Conservation (phyloP, 2,797 vertebrate species). For the Poeciliopsis infans region DNA sequence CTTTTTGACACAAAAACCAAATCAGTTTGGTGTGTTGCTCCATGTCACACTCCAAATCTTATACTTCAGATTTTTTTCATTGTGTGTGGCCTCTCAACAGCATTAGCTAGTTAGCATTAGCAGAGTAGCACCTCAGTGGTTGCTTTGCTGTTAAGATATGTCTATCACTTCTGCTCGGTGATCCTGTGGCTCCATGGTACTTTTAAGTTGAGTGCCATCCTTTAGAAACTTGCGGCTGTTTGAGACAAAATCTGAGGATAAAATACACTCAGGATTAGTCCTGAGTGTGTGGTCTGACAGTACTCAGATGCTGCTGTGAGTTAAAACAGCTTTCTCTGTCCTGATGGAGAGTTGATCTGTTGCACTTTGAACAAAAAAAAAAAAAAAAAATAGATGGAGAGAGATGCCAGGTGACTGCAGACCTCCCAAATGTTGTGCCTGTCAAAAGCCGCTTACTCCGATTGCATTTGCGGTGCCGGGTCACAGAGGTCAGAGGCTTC, state of each 20-base stretch:
- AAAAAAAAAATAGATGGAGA: slow-evolving; percentile 78
- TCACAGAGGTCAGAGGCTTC: slow-evolving; percentile 88
- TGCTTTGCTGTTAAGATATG: background rate
- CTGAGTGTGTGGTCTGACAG: slow-evolving; percentile 13
- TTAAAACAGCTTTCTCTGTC: slow-evolving; percentile 25
- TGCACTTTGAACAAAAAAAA: slow-evolving; percentile 49
- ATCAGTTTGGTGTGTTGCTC: too few relatives aligned
- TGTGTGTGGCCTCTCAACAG: too few relatives aligned
- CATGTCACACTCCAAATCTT: too few relatives aligned
- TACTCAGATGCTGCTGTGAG: slow-evolving; percentile 30
- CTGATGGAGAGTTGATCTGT: slow-evolving; percentile 43
- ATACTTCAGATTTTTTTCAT: too few relatives aligned
- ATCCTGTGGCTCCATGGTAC: background rate
- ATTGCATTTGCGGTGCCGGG: slow-evolving; percentile 63
- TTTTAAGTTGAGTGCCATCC: background rate
- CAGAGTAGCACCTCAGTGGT: background rate
- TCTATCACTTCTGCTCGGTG: background rate
- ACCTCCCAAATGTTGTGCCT: slow-evolving; percentile 77
- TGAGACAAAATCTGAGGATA: background rate
- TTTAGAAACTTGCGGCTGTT: slow-evolving; percentile 1
- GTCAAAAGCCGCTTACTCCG: slow-evolving; percentile 82
- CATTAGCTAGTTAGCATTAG: background rate
- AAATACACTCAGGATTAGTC: slow-evolving; percentile 20
- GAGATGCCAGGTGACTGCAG: slow-evolving; percentile 81
- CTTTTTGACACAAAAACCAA: too few relatives aligned